These are phyloP conservation scores for Cryptomyrus ogoouensis DNA, from an alignment of 2,113 vertebrate species.

Conservation along the genomic window DNA sequence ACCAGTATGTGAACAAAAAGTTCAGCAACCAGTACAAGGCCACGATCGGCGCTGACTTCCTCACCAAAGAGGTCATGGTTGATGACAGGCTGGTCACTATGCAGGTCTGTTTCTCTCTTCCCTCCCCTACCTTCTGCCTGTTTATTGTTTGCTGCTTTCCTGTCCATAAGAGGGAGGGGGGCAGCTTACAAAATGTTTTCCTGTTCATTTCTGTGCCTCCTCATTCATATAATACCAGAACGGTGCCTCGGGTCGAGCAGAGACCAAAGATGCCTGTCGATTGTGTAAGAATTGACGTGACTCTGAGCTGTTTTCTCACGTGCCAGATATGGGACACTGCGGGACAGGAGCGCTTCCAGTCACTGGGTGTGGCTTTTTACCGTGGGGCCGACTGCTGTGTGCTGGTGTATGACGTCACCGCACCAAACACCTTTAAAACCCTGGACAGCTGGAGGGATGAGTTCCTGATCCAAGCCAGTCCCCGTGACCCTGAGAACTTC, in stretches of 20 bases:
- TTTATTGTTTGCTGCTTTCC: not conserved
- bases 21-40: conserved; percentile 90
- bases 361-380: conserved; percentile 81
- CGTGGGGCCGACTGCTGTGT: conserved; percentile 81
- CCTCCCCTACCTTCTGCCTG: not conserved
- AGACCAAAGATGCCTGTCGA: not conserved
- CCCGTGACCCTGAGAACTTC: conserved; percentile 79
- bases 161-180: not conserved
- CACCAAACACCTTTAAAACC: conserved; percentile 79
- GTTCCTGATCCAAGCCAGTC: conserved; percentile 82
- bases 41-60: conserved; percentile 81
- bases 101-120: conserved; percentile 57
- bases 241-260: not conserved
- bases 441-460: conserved; percentile 81
- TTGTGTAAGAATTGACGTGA: not conserved
- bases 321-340: conserved; percentile 84
- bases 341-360: conserved; percentile 82
- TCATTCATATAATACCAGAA: not conserved
- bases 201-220: not conserved
- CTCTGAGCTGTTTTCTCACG: not conserved
- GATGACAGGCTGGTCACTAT: conserved; percentile 84
- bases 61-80: conserved; percentile 88
- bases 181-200: not conserved
- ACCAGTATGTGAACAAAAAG: conserved; percentile 89
- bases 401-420: conserved; percentile 78